These are phyloP conservation scores for Chymomyza costata DNA, from an alignment of 1,140 invertebrate genomes.

Conservation along the genomic window DNA sequence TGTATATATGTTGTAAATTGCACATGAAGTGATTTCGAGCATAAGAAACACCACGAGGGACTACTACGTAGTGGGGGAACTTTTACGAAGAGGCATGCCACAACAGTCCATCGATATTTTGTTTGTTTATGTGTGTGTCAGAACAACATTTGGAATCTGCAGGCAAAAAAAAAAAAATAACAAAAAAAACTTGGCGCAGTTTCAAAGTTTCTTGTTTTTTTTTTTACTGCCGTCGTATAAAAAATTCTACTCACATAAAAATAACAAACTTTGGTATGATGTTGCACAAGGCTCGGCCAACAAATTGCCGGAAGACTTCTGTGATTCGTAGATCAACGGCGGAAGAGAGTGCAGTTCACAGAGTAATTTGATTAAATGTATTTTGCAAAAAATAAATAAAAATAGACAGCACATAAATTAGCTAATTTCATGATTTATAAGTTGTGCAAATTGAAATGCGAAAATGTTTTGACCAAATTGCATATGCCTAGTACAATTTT, in stretches of 20 bases:
- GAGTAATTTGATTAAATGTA: conserved; percentile 63
- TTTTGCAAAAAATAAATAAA: conserved; percentile 39
- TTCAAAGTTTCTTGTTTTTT: conserved; percentile 49
- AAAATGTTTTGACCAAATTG: no score
- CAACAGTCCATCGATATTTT: conserved; percentile 48
- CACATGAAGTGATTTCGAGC: conserved; percentile 70
- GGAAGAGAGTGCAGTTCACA: no score
- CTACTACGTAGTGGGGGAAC: no score
- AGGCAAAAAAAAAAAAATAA: conserved; percentile 9
- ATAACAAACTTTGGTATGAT: conserved; percentile 51
- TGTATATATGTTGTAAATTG: conserved; percentile 59
- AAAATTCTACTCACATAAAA: conserved; percentile 15
- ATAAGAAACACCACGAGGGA: conserved; percentile 54
- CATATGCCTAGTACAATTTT: no score
- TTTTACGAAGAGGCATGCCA: neutral
- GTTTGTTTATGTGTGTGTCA: conserved; percentile 8
- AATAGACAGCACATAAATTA: no score
- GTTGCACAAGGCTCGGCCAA: conserved; percentile 46
- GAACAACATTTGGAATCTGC: conserved; percentile 46
- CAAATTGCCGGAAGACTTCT: conserved; percentile 64
- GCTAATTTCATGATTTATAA: conserved; percentile 57
- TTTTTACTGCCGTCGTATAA: no score
- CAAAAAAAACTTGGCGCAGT: conserved; percentile 68
- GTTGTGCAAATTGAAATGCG: conserved; percentile 7
- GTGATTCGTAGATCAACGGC: no score